Percentiles rank a stretch among this genome's conserved stretches.
Conservation (phyloP, 2,888 invertebrate genomes). For the Drosophila hawaiiensis region DNA sequence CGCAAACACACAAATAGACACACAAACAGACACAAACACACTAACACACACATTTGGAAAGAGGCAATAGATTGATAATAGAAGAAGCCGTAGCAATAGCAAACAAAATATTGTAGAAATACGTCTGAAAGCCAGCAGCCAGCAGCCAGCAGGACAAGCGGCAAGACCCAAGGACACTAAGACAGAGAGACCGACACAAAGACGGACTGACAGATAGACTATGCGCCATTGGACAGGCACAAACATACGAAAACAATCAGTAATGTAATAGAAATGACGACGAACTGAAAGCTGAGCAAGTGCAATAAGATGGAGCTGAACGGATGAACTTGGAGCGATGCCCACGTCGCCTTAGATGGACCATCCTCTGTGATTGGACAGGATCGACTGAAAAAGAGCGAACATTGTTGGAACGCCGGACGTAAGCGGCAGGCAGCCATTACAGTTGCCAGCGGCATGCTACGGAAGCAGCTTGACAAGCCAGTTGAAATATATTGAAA, state of each 20-base stretch:
- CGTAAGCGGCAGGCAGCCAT: slow-evolving; percentile 17
- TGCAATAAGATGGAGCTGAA: not conserved
- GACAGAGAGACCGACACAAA: slow-evolving; percentile 6
- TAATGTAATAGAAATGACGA: slow-evolving; percentile 76
- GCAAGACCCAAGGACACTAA: slow-evolving; percentile 19
- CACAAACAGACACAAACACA: not conserved
- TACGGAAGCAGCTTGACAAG: slow-evolving; percentile 77
- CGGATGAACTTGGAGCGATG: slow-evolving; percentile 7
- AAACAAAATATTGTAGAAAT: slow-evolving; percentile 74
- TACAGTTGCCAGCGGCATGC: slow-evolving; percentile 31
- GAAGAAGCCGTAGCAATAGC: slow-evolving; percentile 58
- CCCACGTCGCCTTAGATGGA: slow-evolving; percentile 16
- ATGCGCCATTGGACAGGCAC: slow-evolving; percentile 34
- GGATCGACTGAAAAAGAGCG: slow-evolving; percentile 39
- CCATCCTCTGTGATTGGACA: slow-evolving; percentile 34
- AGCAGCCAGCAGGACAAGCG: slow-evolving; percentile 44
- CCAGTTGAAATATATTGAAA: slow-evolving; percentile 81
- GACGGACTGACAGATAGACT: slow-evolving; percentile 25
- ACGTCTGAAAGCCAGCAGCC: slow-evolving; percentile 62
- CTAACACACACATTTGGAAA: slow-evolving; percentile 20
- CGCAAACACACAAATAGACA: slow-evolving; percentile 1
- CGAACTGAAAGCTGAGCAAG: slow-evolving; percentile 33
- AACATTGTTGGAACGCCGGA: not conserved
- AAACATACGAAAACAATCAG: slow-evolving; percentile 76
- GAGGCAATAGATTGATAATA: slow-evolving; percentile 65